Percentiles rank a stretch among this genome's conserved stretches.
These are phyloP conservation scores for Pagrus major DNA, from an alignment of 2,113 vertebrate genomes.

Conservation along the genomic window DNA sequence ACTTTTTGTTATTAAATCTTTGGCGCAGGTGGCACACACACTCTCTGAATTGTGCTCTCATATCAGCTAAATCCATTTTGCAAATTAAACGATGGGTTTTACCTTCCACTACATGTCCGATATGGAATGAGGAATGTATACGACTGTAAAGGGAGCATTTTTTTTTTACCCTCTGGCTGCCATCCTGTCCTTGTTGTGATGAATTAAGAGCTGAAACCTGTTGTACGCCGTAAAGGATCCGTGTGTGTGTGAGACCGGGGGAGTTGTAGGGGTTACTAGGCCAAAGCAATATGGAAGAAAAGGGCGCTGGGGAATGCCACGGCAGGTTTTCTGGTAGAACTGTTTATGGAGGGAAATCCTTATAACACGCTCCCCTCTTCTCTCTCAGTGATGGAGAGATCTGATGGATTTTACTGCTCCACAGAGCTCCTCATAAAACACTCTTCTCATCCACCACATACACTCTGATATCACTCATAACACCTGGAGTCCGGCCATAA, in stretches of 20 bases:
- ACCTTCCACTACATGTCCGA: conserved; percentile 6
- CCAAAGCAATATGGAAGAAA: conserved; percentile 51
- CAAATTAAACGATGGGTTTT: conserved; percentile 43
- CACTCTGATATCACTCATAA: conserved; percentile 79
- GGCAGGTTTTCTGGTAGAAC: conserved; percentile 37
- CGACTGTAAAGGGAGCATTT: background rate
- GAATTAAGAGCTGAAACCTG: conserved; percentile 33
- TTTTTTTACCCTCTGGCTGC: conserved; percentile 18
- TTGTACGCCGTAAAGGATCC: conserved; percentile 7
- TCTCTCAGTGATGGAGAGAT: conserved; percentile 62
- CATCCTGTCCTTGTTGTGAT: conserved; percentile 17
- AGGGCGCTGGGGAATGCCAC: conserved; percentile 46
- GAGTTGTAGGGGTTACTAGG: conserved; percentile 56
- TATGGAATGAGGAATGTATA: conserved; percentile 16
- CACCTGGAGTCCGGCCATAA: conserved; percentile 77
- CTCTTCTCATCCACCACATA: conserved; percentile 69
- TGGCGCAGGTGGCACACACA: background rate
- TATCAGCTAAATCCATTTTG: conserved; percentile 40
- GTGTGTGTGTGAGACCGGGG: conserved; percentile 9
- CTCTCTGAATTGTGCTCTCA: background rate
- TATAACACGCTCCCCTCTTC: conserved; percentile 22
- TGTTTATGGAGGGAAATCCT: conserved; percentile 70
- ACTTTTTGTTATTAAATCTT: conserved; percentile 21
- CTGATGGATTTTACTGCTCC: conserved; percentile 76
- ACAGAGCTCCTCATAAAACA: conserved; percentile 74